Percentiles rank a stretch among this genome's conserved stretches.
phyloP scores from a whole-genome alignment of 2,888 invertebrate genomes.

The Synanthedon tipuliformis region DNA sequence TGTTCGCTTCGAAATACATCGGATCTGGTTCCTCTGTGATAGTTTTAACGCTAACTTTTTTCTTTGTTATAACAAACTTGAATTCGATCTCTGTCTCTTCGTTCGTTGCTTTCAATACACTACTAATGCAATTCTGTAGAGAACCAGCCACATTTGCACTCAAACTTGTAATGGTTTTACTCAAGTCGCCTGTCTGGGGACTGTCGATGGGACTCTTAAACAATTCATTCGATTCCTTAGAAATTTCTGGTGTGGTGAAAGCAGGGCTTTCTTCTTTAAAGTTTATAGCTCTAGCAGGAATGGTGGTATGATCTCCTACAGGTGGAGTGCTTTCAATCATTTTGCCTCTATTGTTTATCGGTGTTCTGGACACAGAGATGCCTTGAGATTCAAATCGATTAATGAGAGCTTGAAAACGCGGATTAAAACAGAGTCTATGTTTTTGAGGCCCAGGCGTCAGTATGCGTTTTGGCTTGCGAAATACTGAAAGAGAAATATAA shows the following conservation, averaged over 20 bases:
- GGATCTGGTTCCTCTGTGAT: constrained; percentile 24
- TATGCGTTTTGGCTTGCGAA: constrained; percentile 57
- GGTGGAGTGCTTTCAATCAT: constrained; percentile 45
- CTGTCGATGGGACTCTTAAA: constrained; percentile 48
- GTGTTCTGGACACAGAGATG: constrained; percentile 40
- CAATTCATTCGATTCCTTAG: constrained; percentile 48
- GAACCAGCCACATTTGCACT: constrained; percentile 49
- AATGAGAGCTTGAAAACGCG: constrained; percentile 57
- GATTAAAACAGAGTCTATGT: constrained; percentile 39
- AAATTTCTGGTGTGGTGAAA: constrained; percentile 28
- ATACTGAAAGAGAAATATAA: constrained; percentile 34
- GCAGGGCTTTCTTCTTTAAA: constrained; percentile 58
- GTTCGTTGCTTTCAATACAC: constrained; percentile 41
- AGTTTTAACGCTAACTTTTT: constrained; percentile 45
- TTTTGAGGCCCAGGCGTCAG: constrained; percentile 58
- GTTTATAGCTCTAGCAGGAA: constrained; percentile 55
- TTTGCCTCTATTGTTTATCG: constrained; percentile 30
- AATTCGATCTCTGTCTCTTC: constrained; percentile 63
- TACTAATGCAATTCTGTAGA: constrained; percentile 45
- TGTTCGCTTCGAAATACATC: constrained; percentile 20
- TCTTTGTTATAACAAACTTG: constrained; percentile 58
- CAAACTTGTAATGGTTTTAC: constrained; percentile 42
- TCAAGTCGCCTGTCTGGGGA: constrained; percentile 21
- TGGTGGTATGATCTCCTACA: constrained; percentile 34
- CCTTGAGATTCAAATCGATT: constrained; percentile 55